Evolutionary conservation across 2,888 invertebrate species (phyloP).

Genomic region (Platynereis dumerilii): DNA sequence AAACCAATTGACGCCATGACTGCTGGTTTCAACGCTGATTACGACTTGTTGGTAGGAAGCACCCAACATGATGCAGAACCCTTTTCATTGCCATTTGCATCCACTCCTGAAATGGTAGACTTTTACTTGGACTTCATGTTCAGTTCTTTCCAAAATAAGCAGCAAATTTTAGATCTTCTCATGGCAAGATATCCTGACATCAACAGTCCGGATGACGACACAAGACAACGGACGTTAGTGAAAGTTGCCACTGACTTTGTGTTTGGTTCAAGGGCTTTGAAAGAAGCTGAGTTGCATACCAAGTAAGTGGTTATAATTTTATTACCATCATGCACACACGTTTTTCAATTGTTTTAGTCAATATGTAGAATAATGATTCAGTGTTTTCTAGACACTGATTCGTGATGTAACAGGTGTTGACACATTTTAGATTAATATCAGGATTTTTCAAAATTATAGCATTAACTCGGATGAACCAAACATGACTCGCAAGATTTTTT

Average conservation of each 20-base stretch:
- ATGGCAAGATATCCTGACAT: slow-evolving; percentile 6
- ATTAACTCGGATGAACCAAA: too few species aligned
- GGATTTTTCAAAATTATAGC: too few species aligned
- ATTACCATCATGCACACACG: too few species aligned
- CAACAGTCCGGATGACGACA: neutral
- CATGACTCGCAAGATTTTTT: too few species aligned
- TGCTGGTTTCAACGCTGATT: neutral
- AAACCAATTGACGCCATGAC: slow-evolving; percentile 6
- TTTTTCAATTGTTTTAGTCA: too few species aligned
- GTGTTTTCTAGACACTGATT: too few species aligned
- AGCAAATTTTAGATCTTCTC: slow-evolving; percentile 5
- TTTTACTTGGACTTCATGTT: slow-evolving; percentile 8
- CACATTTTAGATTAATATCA: too few species aligned
- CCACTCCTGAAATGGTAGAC: neutral
- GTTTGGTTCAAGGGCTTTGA: neutral
- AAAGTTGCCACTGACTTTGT: slow-evolving; percentile 7
- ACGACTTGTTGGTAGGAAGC: slow-evolving; percentile 13
- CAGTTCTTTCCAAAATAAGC: neutral
- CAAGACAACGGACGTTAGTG: neutral
- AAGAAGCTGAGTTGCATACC: neutral
- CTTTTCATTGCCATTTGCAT: neutral
- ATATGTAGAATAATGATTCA: too few species aligned
- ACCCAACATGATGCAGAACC: slow-evolving; percentile 3
- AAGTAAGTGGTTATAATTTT: too few species aligned
- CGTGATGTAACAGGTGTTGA: too few species aligned